Evolutionary conservation across 2,113 vertebrate species (phyloP).

Genomic region (Mesocricetus auratus): DNA sequence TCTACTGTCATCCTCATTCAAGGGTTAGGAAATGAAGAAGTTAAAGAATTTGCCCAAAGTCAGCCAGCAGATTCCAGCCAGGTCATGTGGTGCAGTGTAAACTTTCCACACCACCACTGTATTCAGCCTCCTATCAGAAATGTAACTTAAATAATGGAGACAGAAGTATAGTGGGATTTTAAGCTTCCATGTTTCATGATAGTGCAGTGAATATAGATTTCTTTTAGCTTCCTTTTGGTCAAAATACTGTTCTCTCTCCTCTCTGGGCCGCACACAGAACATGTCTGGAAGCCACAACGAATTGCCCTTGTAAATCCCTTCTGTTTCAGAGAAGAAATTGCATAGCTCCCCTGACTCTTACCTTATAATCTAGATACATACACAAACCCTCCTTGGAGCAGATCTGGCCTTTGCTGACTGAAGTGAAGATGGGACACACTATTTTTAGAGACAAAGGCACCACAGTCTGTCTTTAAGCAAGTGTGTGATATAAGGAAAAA

Average conservation of each 20-base stretch:
- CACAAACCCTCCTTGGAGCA: neutral
- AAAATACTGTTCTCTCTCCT: neutral
- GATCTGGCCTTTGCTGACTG: neutral
- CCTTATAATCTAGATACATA: constrained; percentile 5
- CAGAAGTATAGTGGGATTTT: neutral
- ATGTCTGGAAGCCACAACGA: neutral
- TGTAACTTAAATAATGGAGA: neutral
- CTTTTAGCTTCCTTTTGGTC: neutral
- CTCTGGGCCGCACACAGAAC: neutral
- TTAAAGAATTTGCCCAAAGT: neutral
- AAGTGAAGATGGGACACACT: neutral
- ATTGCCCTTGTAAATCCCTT: neutral
- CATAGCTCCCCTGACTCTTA: neutral
- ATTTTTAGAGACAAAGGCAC: neutral
- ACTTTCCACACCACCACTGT: neutral
- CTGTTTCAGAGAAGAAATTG: constrained; percentile 19
- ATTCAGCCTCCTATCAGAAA: neutral
- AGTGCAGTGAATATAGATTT: neutral
- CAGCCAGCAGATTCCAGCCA: neutral
- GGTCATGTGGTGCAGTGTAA: neutral
- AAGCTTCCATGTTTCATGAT: neutral
- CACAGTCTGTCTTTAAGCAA: neutral
- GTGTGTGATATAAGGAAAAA: neutral
- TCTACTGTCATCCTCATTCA: neutral
- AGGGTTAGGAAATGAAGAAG: neutral